Base-by-base conservation (phyloP, 2,888 invertebrate genomes). In the Xestia sexstrigata region DNA sequence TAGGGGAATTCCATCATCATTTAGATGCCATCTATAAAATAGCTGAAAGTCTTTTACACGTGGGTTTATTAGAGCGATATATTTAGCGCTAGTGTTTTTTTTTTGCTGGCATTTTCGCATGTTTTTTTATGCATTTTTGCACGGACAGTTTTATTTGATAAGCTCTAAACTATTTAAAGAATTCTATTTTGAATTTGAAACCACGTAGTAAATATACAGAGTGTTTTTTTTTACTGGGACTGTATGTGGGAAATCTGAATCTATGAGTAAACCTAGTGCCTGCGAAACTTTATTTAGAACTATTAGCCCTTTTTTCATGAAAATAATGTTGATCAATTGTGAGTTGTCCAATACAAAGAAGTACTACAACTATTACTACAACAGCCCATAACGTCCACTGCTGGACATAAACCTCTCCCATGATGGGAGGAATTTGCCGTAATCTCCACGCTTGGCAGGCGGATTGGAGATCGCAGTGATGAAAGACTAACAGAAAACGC, bases 1-100 rank as follows among this genome's bases (percentile, higher is more conserved):
- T 79, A 49, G 49, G 39, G 39, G 7, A 20, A 63, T 35, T 74
- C n/a, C 39, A 74, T 79, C 13, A 74, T 39, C 45, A 39, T 74
- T 74, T 9, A 79, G 68, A 63, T 47, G 35, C 7, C 55, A 71
- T 71, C 13, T 71, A 15, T 30, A 26, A 23, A 39, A 70, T 42
- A 35, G 47, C 11, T 13, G 30, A 55, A 35, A 70, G 6, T 26
- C 7, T 26, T 11, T 45, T 17, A 68, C 23, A 68, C 60, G 60
- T 7, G 26, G 58, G 58, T 45, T 23, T 2, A 9, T 3, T 11
- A 35, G 0, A 66, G 17, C n/a, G 5, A 47, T 47, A 35, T 47
- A 45, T 26, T 69, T 3, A 5, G 60, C 15, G 15, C 26, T n/a
- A 11, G n/a, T n/a, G 15, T 26, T 39, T 49, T 63, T 30, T 66